Percentiles rank a stretch among this genome's conserved stretches.
Conservation (phyloP, 2,113 vertebrate species). For the Panurus biarmicus region DNA sequence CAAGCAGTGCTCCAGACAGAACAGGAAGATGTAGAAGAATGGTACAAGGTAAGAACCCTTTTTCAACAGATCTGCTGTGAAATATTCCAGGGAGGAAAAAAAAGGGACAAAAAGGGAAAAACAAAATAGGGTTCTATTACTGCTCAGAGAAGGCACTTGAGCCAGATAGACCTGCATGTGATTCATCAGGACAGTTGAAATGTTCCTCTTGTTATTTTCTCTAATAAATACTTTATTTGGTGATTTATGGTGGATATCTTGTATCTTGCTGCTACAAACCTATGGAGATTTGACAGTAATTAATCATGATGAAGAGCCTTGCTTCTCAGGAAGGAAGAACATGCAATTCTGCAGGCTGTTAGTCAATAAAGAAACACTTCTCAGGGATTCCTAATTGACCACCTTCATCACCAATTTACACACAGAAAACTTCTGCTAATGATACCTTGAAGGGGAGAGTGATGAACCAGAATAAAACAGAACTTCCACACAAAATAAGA, state of each 20-base stretch:
- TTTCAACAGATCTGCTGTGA: neutral
- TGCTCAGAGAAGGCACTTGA: neutral
- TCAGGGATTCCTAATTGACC: neutral
- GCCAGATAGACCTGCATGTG: neutral
- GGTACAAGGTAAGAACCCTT: neutral
- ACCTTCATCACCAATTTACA: neutral
- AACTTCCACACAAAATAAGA: neutral
- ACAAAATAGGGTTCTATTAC: neutral
- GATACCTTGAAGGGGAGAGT: neutral
- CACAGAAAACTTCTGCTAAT: neutral
- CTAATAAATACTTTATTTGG: neutral
- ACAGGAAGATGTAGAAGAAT: neutral
- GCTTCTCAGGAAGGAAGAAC: neutral
- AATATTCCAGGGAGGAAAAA: neutral
- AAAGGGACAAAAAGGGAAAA: fast-evolving
- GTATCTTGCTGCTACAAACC: neutral
- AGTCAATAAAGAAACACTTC: slow-evolving; percentile 16
- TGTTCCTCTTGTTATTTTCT: neutral
- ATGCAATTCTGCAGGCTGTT: neutral
- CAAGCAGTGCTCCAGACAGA: neutral
- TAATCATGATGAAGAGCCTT: slow-evolving; percentile 21
- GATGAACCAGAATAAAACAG: neutral
- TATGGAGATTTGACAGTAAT: neutral
- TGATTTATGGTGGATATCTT: neutral
- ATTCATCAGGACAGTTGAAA: neutral